Percentiles rank a stretch among this genome's conserved stretches.
These are phyloP conservation scores for Terrapene triunguis DNA, from an alignment of 2,113 vertebrate species.

Conservation along the genomic window DNA sequence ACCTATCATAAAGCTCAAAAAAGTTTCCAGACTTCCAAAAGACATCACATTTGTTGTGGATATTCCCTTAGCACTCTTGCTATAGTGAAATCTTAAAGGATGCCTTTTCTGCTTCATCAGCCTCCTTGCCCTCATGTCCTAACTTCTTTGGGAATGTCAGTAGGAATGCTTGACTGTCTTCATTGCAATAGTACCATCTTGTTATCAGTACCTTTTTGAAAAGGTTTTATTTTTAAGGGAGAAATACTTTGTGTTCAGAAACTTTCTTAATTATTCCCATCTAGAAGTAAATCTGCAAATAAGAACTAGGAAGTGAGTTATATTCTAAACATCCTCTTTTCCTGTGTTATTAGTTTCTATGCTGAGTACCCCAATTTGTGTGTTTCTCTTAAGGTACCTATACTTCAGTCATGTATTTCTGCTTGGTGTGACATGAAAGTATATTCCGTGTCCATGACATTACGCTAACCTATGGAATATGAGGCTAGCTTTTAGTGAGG, in stretches of 20 bases:
- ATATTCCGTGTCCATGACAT: not conserved
- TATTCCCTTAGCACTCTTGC: not conserved
- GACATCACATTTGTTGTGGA: not conserved
- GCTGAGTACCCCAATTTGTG: not conserved
- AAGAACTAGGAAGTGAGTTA: not conserved
- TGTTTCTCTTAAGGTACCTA: not conserved
- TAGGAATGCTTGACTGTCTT: not conserved
- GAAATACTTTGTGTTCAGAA: not conserved
- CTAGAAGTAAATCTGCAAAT: not conserved
- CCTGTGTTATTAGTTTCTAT: not conserved
- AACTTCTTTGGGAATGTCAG: not conserved
- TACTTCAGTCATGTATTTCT: not conserved
- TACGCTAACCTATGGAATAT: not conserved
- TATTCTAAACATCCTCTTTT: not conserved
- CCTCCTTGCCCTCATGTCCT: not conserved
- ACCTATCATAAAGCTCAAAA: not conserved
- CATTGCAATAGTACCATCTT: not conserved
- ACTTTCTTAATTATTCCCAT: not conserved
- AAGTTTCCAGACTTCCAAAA: not conserved
- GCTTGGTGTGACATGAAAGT: not conserved
- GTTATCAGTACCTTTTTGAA: not conserved
- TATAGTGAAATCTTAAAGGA: not conserved
- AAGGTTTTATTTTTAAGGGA: not conserved
- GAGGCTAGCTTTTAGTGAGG: not conserved
- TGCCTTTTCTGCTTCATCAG: not conserved